These are phyloP conservation scores for Halictus ligatus DNA, from an alignment of 2,888 invertebrate genomes.

Conservation along the genomic window DNA sequence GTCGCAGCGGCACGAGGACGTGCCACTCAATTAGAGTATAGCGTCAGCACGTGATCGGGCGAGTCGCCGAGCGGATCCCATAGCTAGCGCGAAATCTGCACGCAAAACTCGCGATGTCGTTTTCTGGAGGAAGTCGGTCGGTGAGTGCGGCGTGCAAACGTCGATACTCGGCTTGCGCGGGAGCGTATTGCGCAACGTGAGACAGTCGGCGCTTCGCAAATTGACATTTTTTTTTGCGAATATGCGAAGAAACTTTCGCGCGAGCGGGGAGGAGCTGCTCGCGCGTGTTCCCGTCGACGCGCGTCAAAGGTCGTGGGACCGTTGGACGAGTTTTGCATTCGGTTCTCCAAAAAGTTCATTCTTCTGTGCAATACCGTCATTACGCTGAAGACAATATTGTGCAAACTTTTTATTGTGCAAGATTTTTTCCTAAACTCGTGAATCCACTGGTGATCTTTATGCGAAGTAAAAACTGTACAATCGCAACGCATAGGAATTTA, in stretches of 20 bases:
- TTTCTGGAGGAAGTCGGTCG: slow-evolving; percentile 30
- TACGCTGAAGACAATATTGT: not conserved
- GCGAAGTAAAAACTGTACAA: too few relatives aligned
- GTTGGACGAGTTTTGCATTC: slow-evolving; percentile 30
- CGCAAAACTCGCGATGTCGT: not conserved
- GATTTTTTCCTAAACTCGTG: too few relatives aligned
- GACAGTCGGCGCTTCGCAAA: slow-evolving; percentile 47
- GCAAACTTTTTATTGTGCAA: slow-evolving; percentile 39
- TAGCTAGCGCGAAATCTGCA: too few relatives aligned
- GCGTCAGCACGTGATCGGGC: not conserved
- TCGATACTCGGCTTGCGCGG: slow-evolving; percentile 27
- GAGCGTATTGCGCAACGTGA: slow-evolving; percentile 49
- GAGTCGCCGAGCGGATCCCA: not conserved
- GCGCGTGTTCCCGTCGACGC: not conserved
- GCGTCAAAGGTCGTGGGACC: slow-evolving; percentile 67
- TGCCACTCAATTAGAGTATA: not conserved
- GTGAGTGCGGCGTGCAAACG: not conserved
- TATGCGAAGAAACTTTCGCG: slow-evolving; percentile 21
- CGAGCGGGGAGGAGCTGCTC: not conserved
- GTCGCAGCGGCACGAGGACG: not conserved
- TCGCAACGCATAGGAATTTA: not conserved
- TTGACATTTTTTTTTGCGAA: slow-evolving; percentile 58
- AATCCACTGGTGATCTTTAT: too few relatives aligned
- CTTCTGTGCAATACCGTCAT: too few relatives aligned
- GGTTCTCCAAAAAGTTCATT: not conserved